Percentiles rank a stretch among this genome's conserved stretches.
phyloP scores from a whole-genome alignment of 2,888 invertebrate species.

The Notocelia uddmanniana region DNA sequence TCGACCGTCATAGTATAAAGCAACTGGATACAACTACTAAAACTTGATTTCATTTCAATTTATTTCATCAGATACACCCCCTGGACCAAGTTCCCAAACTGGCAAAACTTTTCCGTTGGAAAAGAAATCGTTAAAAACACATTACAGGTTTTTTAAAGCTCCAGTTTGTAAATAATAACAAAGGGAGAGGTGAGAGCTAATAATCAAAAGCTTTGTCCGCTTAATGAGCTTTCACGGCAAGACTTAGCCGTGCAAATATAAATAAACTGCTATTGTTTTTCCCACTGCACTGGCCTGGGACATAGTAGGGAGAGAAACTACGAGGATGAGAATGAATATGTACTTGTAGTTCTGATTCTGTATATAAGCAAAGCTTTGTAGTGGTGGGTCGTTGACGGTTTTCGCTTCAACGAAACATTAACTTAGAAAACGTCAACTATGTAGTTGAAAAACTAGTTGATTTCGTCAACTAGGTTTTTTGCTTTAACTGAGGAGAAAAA shows the following conservation, averaged over 20 bases:
- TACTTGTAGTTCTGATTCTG: background rate
- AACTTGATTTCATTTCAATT: background rate
- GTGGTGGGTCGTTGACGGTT: too few species aligned
- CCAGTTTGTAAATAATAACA: conserved; percentile 63
- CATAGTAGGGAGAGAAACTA: background rate
- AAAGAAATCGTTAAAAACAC: conserved; percentile 52
- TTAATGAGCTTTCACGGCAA: conserved; percentile 67
- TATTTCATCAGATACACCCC: background rate
- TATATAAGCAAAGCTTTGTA: too few species aligned
- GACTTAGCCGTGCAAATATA: conserved; percentile 62
- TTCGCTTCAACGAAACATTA: too few species aligned
- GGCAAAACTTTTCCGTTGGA: conserved; percentile 37
- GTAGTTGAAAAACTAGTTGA: too few species aligned
- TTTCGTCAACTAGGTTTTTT: too few species aligned
- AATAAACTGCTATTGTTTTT: conserved; percentile 66
- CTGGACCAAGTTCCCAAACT: conserved; percentile 14
- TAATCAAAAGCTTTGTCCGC: conserved; percentile 69
- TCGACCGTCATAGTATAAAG: too few species aligned
- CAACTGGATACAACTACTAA: background rate
- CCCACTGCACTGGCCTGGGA: conserved; percentile 47
- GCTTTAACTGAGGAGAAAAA: too few species aligned
- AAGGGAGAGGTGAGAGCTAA: conserved; percentile 68
- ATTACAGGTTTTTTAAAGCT: conserved; percentile 54
- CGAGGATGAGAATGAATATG: conserved; percentile 5
- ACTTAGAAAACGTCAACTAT: too few species aligned